Conservation (phyloP, 2,797 vertebrate genomes). For the Leptoclinus maculatus region DNA sequence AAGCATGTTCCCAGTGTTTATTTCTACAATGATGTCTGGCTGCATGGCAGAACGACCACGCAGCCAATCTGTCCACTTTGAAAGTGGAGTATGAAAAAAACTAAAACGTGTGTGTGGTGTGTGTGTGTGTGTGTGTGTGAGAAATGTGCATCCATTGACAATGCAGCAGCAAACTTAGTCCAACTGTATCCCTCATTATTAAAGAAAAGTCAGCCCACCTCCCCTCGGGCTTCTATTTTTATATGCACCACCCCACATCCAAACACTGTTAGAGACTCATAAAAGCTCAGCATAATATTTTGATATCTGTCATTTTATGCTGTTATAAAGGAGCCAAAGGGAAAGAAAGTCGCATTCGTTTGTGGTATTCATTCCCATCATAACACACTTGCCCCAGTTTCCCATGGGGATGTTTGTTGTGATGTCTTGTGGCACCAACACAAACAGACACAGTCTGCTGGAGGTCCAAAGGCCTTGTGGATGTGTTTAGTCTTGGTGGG, state of each 20-base stretch:
- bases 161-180: constrained; percentile 13
- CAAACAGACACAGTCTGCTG: constrained; percentile 60
- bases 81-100: constrained; percentile 26
- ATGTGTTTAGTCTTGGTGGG: constrained; percentile 73
- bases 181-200: constrained; percentile 43
- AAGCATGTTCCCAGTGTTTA: constrained; percentile 74
- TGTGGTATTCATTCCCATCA: constrained; percentile 71
- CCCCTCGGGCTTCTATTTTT: constrained; percentile 46
- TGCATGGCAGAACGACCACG: constrained; percentile 44
- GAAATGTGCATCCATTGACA: constrained; percentile 41
- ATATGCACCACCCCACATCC: constrained; percentile 45
- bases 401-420: constrained; percentile 67
- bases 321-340: constrained; percentile 47
- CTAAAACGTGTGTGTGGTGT: neutral
- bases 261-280: constrained; percentile 70
- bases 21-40: constrained; percentile 66
- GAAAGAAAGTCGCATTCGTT: constrained; percentile 59
- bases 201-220: constrained; percentile 35
- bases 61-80: constrained; percentile 21
- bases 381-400: constrained; percentile 67
- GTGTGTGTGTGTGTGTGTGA: neutral
- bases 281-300: constrained; percentile 73
- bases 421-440: constrained; percentile 69
- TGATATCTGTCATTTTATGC: constrained; percentile 63
- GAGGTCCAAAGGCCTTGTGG: constrained; percentile 26